Base-by-base conservation (phyloP, 2,888 invertebrate species). In the Scaptodrosophila latifasciaeformis region DNA sequence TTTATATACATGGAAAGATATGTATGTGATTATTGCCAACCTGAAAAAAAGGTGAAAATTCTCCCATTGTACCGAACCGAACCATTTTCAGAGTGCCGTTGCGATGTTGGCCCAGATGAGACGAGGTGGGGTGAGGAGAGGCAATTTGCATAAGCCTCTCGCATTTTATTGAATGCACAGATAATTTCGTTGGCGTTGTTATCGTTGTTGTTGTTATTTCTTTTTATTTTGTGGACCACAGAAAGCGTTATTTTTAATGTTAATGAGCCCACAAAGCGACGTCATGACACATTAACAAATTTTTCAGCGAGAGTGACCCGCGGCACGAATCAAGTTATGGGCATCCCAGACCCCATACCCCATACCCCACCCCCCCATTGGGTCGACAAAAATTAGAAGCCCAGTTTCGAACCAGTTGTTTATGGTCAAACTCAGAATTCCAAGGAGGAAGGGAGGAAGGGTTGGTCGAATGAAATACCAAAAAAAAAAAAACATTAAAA, bases 351-450 rank as follows among this genome's bases (percentile, higher is more conserved):
- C n/a, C n/a, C 31, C 17, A 4, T 13, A 49, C 45, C 40, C 62
- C 34, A 62, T 62, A 55, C 59, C 34, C 9, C 3, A 3, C 59
- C 9, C 13, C 21, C 50, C 24, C 51, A 63, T 45, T 52, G 49
- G 64, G 15, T 9, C 40, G 54, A 29, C 35, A 46, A 34, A 54
- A 48, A 62, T 62, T 49, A 46, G 44, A 37, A 46, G 54, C 24
- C 48, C 47, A 30, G 58, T 31, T 57, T 51, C 56, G 62, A 70
- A 60, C 78, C 78, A 60, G 75, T 71, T 65, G 27, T 27, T 27
- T 27, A n/a, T n/a, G n/a, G n/a, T n/a, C n/a, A n/a, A n/a, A n/a
- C n/a, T n/a, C n/a, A n/a, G n/a, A n/a, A n/a, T n/a, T n/a, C n/a
- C n/a, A n/a, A n/a, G n/a, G n/a, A n/a, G n/a, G n/a, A n/a, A n/a